A percentile compares a stretch with the other conserved stretches of the same genome.
These are phyloP conservation scores for Drosophila auraria DNA, from an alignment of 1,140 invertebrate species.

Conservation along the genomic window DNA sequence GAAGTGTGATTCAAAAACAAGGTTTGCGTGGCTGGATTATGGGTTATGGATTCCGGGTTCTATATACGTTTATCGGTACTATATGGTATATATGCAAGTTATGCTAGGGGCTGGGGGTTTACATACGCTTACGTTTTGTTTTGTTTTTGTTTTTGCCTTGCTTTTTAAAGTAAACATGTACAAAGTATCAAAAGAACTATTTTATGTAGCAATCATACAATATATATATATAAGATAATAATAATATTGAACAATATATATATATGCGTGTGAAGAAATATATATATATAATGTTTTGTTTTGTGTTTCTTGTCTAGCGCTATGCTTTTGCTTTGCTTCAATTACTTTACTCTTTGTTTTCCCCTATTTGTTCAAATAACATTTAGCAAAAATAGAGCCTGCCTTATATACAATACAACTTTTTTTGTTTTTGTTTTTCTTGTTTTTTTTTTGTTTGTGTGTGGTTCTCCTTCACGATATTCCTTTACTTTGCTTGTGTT, in stretches of 20 bases:
- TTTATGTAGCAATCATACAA: conserved; percentile 79
- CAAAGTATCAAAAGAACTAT: conserved; percentile 82
- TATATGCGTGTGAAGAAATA: conserved; percentile 45
- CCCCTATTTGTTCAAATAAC: conserved; percentile 82
- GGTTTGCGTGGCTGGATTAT: conserved; percentile 28
- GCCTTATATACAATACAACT: conserved; percentile 81
- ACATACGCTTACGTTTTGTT: conserved; percentile 34
- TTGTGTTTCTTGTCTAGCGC: conserved; percentile 63
- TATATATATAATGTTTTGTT: conserved; percentile 55
- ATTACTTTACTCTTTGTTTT: conserved; percentile 63
- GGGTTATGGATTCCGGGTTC: conserved; percentile 43
- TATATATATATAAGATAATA: conserved; percentile 76
- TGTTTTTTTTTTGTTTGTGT: conserved; percentile 39
- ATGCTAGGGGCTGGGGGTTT: conserved; percentile 59
- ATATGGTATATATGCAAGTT: conserved; percentile 63
- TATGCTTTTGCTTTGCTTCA: conserved; percentile 77
- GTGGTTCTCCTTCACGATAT: conserved; percentile 34
- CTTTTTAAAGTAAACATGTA: conserved; percentile 80
- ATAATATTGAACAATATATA: conserved; percentile 80
- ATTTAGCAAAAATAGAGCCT: conserved; percentile 84
- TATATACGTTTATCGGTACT: conserved; percentile 58
- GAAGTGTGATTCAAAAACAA: conserved; percentile 41
- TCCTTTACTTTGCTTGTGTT: conserved; percentile 24
- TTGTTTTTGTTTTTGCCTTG: conserved; percentile 32
- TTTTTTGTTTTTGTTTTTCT: conserved; percentile 40